phyloP scores from a whole-genome alignment of 2,113 vertebrate genomes.

The Apistogramma diplotaenia region DNA sequence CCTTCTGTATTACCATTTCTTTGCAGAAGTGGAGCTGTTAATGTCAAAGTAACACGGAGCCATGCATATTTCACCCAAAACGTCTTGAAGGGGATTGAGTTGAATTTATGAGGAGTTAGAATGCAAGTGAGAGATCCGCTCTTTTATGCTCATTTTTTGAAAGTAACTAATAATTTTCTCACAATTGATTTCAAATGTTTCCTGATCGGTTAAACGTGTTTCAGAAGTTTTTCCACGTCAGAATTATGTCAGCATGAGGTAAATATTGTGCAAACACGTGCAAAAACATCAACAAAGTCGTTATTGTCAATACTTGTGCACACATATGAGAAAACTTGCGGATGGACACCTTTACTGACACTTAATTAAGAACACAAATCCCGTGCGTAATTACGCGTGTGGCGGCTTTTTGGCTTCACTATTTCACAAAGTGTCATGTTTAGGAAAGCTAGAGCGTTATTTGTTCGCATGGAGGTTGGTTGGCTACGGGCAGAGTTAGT shows the following conservation, averaged over 20 bases:
- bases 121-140: neutral
- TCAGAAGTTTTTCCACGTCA: neutral
- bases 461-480: slow-evolving; percentile 67
- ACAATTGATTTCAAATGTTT: neutral
- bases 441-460: slow-evolving; percentile 63
- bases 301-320: neutral
- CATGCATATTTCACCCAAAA: neutral
- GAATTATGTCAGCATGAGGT: neutral
- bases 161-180: neutral
- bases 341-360: neutral
- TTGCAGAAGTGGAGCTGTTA: neutral
- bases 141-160: neutral
- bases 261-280: neutral
- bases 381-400: slow-evolving; percentile 39
- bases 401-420: slow-evolving; percentile 44
- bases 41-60: neutral
- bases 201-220: neutral
- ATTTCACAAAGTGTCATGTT: slow-evolving; percentile 66
- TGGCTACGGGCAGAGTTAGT: slow-evolving; percentile 67
- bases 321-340: neutral
- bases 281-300: neutral
- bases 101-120: neutral
- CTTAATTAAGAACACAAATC: neutral
- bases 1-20: neutral
- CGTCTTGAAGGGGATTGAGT: neutral